Evolutionary conservation across 2,888 invertebrate genomes (phyloP), one percentile per base, ranked within the genome.

Genomic region (Eretmocerus hayati): DNA sequence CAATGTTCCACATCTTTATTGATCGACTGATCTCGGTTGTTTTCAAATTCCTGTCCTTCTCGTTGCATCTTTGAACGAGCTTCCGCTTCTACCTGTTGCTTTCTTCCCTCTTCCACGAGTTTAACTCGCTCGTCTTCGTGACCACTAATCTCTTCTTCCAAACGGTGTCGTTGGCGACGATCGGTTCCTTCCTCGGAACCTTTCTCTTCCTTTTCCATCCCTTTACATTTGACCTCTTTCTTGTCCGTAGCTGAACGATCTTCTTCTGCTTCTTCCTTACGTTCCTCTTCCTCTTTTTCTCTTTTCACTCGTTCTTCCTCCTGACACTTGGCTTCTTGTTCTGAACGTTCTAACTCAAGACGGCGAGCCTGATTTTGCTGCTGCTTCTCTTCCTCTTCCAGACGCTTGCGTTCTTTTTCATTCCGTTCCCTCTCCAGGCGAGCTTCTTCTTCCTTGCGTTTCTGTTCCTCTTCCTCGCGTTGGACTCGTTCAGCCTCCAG

Each of bases 371-470:
- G n/a, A 5, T 36, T 20, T 18, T 36, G 3, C 16, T 11, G 5
- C 11, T 19, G 16, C 19, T 44, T 36, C 16, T 58, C 54, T 16
- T 53, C 42, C 13, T 52, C 56, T n/a, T 52, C 59, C 43, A 51
- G 46, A 39, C 46, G 15, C 36, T 36, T 36, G 16, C 16, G 11
- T 11, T 36, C 36, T 18, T 38, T 22, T 38, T 38, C 38, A 22
- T 38, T 5, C 15, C 22, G 13, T 15, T 5, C 4, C 22, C 5
- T 18, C 19, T 48, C n/a, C 33, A 8, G n/a, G 15, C 5, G 55
- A 13, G 59, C 55, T 33, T 42, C 39, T 1, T 33, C 56, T 46
- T 30, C 58, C 52, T 26, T 58, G 46, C 37, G 53, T 45, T 19
- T 50, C 40, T 47, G 37, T 55, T 53, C 19, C 56, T 50, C 31